Evolutionary conservation across 1,140 invertebrate species (phyloP).

Genomic region (Neelides sp.): DNA sequence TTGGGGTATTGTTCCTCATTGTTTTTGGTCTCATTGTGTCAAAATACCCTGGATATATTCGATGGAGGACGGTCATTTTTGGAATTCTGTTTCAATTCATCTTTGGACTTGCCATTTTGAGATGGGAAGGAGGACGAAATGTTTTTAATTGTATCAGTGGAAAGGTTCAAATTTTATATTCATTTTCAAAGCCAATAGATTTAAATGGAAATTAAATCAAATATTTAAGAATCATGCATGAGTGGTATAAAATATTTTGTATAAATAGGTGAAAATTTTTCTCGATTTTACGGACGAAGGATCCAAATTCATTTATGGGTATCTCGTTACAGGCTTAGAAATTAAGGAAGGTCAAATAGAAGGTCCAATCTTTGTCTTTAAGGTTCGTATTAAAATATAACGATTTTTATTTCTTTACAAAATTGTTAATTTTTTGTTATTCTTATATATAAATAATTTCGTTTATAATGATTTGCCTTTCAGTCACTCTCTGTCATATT

Average conservation of each 20-base stretch:
- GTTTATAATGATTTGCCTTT: slow-evolving; percentile 29
- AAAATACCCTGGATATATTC: slow-evolving; percentile 44
- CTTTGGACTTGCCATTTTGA: slow-evolving; percentile 72
- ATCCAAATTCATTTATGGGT: slow-evolving; percentile 72
- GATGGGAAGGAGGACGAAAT: slow-evolving; percentile 60
- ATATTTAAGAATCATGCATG: neutral
- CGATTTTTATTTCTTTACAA: slow-evolving; percentile 22
- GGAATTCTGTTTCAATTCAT: slow-evolving; percentile 74
- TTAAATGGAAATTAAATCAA: neutral
- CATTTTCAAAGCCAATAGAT: neutral
- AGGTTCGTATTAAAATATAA: too few species aligned
- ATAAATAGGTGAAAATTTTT: slow-evolving; percentile 49
- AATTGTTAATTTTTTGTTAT: neutral
- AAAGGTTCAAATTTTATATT: slow-evolving; percentile 41
- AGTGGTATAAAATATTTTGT: neutral
- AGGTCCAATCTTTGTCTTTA: slow-evolving; percentile 59
- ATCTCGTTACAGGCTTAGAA: slow-evolving; percentile 32
- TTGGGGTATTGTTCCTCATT: slow-evolving; percentile 46
- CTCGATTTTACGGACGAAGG: slow-evolving; percentile 63
- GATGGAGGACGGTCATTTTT: slow-evolving; percentile 63
- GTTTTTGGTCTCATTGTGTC: slow-evolving; percentile 43
- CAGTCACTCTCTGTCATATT: slow-evolving; percentile 73
- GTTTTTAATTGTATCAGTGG: slow-evolving; percentile 69
- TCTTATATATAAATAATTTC: neutral
- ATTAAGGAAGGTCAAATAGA: neutral